phyloP scores from a whole-genome alignment of 2,888 invertebrate genomes.

The Nephrotoma guestfalica region DNA sequence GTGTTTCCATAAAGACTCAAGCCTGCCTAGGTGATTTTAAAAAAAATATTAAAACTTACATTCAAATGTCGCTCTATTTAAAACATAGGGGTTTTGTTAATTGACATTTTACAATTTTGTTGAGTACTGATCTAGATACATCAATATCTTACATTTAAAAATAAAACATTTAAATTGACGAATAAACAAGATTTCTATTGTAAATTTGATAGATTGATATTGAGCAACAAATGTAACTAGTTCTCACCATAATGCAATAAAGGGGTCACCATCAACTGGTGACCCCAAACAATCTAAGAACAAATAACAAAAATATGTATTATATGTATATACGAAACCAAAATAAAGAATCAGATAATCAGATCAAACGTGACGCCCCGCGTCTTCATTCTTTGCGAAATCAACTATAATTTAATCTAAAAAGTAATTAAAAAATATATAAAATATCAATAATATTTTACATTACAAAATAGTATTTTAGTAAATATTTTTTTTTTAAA shows the following conservation, averaged over 20 bases:
- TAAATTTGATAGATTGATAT: too few species aligned
- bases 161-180: too few species aligned
- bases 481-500: not conserved
- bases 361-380: not conserved
- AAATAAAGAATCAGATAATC: not conserved
- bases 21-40: too few species aligned
- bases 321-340: not conserved
- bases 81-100: too few species aligned
- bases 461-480: not conserved
- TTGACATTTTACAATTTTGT: too few species aligned
- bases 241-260: not conserved
- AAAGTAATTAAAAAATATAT: not conserved
- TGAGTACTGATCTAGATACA: too few species aligned
- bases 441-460: not conserved
- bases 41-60: too few species aligned
- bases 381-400: not conserved
- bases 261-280: not conserved
- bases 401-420: not conserved
- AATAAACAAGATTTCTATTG: too few species aligned
- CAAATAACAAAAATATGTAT: not conserved
- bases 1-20: too few species aligned
- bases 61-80: too few species aligned
- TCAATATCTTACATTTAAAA: too few species aligned
- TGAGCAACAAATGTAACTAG: too few species aligned
- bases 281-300: not conserved